Percentiles rank a stretch among this genome's conserved stretches.
Conservation (phyloP, 2,113 vertebrate species). For the Planiliza haematocheilus region DNA sequence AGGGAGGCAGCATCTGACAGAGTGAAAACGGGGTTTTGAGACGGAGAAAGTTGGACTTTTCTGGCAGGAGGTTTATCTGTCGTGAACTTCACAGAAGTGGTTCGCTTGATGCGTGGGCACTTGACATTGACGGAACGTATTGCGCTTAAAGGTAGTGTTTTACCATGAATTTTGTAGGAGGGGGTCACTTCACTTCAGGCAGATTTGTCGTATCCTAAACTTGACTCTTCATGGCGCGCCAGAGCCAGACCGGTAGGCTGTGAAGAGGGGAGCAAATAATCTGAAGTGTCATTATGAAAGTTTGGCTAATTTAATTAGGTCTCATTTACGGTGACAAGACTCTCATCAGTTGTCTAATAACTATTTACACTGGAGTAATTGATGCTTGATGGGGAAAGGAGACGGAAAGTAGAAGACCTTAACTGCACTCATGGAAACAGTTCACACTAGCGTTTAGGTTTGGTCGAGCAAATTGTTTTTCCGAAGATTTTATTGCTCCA, state of each 20-base stretch:
- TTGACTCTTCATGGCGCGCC: not conserved
- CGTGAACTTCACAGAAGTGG: conserved; percentile 2
- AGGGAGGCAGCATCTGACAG: conserved; percentile 17
- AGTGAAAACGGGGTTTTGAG: not conserved
- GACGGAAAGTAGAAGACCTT: not conserved
- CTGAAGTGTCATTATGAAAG: conserved; percentile 59
- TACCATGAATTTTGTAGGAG: conserved; percentile 5
- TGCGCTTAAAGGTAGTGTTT: conserved; percentile 26
- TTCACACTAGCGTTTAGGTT: not conserved
- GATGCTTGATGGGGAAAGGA: conserved; percentile 46
- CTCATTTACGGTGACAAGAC: conserved; percentile 43
- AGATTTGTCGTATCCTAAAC: conserved; percentile 35
- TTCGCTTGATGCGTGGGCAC: conserved; percentile 2
- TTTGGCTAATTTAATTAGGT: conserved; percentile 64
- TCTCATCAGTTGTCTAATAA: conserved; percentile 45
- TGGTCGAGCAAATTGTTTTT: not conserved
- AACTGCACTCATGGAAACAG: not conserved
- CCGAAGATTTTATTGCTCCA: not conserved
- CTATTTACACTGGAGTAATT: conserved; percentile 54
- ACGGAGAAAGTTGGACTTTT: conserved; percentile 5
- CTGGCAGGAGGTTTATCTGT: conserved; percentile 15
- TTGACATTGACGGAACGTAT: conserved; percentile 2
- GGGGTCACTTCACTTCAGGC: conserved; percentile 25
- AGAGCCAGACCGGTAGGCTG: conserved; percentile 23
- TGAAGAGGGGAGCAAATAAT: conserved; percentile 52